Conservation (phyloP, 2,888 invertebrate species). For the Watsonalla cultraria region DNA sequence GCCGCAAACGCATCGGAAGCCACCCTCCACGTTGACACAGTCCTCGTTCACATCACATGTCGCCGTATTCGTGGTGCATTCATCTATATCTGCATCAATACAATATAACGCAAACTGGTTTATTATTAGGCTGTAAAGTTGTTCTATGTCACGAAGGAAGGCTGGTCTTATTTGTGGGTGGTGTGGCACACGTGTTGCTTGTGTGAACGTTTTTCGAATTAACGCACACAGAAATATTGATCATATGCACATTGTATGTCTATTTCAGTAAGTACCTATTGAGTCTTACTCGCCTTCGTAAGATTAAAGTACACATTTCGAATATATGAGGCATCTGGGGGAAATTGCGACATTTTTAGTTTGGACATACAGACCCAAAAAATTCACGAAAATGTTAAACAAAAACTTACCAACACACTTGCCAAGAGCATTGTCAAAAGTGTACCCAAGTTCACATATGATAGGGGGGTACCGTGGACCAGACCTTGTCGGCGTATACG, state of each 20-base stretch:
- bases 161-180: too few relatives aligned
- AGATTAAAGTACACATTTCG: too few relatives aligned
- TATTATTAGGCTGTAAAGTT: too few relatives aligned
- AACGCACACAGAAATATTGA: background rate
- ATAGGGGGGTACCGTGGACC: constrained; percentile 29
- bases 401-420: constrained; percentile 56
- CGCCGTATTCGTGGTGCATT: constrained; percentile 80
- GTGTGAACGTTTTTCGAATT: too few relatives aligned
- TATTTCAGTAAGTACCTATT: too few relatives aligned
- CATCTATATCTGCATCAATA: constrained; percentile 84
- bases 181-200: too few relatives aligned
- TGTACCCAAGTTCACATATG: constrained; percentile 57
- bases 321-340: too few relatives aligned
- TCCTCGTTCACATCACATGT: constrained; percentile 55
- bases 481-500: constrained; percentile 27
- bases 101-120: background rate
- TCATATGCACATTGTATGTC: background rate
- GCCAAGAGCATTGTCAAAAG: constrained; percentile 33
- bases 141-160: too few relatives aligned
- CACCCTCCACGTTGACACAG: constrained; percentile 89
- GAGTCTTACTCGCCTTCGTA: background rate
- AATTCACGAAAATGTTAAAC: background rate
- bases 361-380: too few relatives aligned
- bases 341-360: too few relatives aligned
- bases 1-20: constrained; percentile 81